These are phyloP conservation scores for Tragulus kanchil DNA, from an alignment of 2,113 vertebrate genomes.

Conservation along the genomic window DNA sequence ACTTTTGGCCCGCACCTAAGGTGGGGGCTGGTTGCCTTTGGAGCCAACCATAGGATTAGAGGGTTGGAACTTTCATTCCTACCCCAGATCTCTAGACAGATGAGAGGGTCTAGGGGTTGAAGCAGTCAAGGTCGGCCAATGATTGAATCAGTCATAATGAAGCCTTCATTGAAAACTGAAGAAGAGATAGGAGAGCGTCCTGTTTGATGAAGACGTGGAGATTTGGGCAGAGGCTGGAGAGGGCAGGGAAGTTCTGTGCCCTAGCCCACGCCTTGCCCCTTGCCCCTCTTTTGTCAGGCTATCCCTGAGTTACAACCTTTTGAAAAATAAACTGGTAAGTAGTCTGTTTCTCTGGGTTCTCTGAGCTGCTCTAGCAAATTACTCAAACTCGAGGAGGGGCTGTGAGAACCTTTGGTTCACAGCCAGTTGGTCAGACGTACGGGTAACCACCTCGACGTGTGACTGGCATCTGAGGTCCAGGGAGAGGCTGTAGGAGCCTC, in stretches of 20 bases:
- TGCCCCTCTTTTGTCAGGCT: background rate
- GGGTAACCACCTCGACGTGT: background rate
- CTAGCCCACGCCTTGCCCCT: background rate
- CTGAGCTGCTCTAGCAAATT: background rate
- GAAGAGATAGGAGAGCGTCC: background rate
- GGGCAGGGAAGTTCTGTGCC: background rate
- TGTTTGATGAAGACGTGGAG: accelerated
- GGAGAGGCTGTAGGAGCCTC: background rate
- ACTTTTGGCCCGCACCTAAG: background rate
- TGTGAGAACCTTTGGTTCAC: background rate
- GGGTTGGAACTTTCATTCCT: background rate
- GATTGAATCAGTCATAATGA: background rate
- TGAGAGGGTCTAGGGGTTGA: background rate
- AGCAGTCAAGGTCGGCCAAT: background rate
- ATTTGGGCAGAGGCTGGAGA: background rate
- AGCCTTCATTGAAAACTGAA: background rate
- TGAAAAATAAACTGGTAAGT: background rate
- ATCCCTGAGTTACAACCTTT: background rate
- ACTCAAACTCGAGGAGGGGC: background rate
- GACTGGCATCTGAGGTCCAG: background rate
- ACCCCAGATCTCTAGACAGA: background rate
- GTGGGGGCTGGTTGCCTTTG: background rate
- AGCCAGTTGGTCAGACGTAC: background rate
- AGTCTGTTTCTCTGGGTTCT: background rate
- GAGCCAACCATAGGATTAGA: background rate